These are phyloP conservation scores for Zaprionus capensis DNA, from an alignment of 1,140 invertebrate genomes.

Conservation along the genomic window DNA sequence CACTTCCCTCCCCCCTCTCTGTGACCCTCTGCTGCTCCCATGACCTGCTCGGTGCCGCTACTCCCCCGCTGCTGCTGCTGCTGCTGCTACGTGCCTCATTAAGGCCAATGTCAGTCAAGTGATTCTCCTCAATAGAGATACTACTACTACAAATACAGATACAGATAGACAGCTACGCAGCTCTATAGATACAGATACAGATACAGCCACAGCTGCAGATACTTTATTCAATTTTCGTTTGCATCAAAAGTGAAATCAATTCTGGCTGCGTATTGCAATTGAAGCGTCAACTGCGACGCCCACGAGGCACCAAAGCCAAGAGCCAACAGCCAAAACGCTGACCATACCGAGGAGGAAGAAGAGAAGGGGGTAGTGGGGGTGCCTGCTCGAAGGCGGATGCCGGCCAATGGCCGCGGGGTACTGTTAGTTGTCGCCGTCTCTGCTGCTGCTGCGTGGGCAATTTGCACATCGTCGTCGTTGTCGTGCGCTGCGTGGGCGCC, in stretches of 20 bases:
- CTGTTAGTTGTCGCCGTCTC: conserved; percentile 11
- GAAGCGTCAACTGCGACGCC: conserved; percentile 58
- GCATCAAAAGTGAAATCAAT: conserved; percentile 70
- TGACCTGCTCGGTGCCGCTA: not conserved
- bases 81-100: conserved; percentile 69
- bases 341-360: not conserved
- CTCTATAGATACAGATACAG: conserved; percentile 22
- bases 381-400: conserved; percentile 21
- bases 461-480: conserved; percentile 27
- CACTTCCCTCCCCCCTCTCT: not conserved
- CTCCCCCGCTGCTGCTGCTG: conserved; percentile 2
- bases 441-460: conserved; percentile 22
- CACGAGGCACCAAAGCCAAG: conserved; percentile 28
- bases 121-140: conserved; percentile 42
- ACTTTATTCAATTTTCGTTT: conserved; percentile 47
- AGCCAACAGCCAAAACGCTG: conserved; percentile 21
- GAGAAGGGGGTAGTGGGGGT: not conserved
- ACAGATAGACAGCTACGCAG: conserved; percentile 33
- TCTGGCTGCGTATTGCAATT: conserved; percentile 67
- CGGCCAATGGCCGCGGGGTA: conserved; percentile 38
- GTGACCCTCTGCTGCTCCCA: not conserved
- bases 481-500: conserved; percentile 31
- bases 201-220: conserved; percentile 14
- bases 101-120: conserved; percentile 79
- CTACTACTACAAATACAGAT: conserved; percentile 31